These are phyloP conservation scores for Cyphomyrus plagiostoma DNA, from an alignment of 2,113 vertebrate genomes.

Conservation along the genomic window DNA sequence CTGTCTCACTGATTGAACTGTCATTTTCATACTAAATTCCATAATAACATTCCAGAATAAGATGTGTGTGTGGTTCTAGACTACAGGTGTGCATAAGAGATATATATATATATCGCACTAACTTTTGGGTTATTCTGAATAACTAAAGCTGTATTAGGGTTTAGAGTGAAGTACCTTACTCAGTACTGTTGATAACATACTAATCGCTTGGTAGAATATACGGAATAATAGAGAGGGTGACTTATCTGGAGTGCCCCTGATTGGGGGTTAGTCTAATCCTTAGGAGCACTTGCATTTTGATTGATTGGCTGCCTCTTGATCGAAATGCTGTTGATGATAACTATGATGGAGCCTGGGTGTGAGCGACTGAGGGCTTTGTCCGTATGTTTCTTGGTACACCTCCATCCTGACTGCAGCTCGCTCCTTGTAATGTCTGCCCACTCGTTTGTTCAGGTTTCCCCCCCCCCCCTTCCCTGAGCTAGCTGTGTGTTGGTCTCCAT, in stretches of 20 bases:
- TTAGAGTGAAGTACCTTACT: not conserved
- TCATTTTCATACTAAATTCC: not conserved
- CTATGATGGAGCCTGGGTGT: not conserved
- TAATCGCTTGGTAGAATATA: not conserved
- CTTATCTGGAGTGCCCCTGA: not conserved
- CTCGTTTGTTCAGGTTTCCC: conserved; percentile 22
- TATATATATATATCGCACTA: not conserved
- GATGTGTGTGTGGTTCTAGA: not conserved
- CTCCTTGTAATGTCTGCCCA: conserved; percentile 25
- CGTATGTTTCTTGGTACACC: conserved; percentile 12
- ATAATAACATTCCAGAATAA: not conserved
- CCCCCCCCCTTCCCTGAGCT: conserved; percentile 29
- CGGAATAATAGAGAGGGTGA: not conserved
- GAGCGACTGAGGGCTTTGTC: not conserved
- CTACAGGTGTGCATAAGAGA: not conserved
- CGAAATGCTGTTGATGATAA: not conserved
- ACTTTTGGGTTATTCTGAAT: not conserved
- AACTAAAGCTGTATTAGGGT: not conserved
- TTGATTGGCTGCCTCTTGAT: not conserved
- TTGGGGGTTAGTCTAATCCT: not conserved
- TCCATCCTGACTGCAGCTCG: not conserved
- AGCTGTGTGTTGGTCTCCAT: conserved; percentile 50
- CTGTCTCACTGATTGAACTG: not conserved
- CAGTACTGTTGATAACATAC: not conserved
- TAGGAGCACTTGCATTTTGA: not conserved